Evolutionary conservation across 1,140 invertebrate species (phyloP), one percentile per base, ranked within the genome.

Genomic region (Riptortus pedestris): DNA sequence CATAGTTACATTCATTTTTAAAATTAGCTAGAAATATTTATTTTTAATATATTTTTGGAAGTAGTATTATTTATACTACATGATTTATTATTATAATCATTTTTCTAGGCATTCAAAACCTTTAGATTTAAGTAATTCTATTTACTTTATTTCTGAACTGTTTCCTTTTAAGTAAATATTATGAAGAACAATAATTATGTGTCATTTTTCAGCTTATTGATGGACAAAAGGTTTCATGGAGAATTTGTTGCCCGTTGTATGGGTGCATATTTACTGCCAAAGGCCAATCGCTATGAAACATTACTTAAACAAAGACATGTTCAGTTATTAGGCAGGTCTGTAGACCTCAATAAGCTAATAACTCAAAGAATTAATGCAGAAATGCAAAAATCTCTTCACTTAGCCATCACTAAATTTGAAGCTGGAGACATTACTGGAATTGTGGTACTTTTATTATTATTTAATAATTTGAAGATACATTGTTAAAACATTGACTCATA

Each of bases 61-160:
- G n/a, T n/a, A n/a, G 87, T 98, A 94, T 75, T 91, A 98, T 18
- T 79, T 99, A 20, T 99, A 98, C 79, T 95, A 96, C 1, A 74
- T 99, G 66, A 96, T 99, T 77, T 78, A 99, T 64, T 99, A 99
- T 79, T 99, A 99, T 76, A 96, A 99, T 76, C 93, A 90, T 68
- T 96, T 95, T 0, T 84, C 95, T 67, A n/a, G n/a, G n/a, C n/a
- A n/a, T n/a, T n/a, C n/a, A n/a, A n/a, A n/a, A n/a, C n/a, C n/a
- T n/a, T n/a, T n/a, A n/a, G n/a, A n/a, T n/a, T n/a, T n/a, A n/a
- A n/a, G n/a, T n/a, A n/a, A n/a, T n/a, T n/a, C n/a, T n/a, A n/a
- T 18, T 29, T 18, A 45, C 12, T 29, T 48, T 48, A 48, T 48
- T 28, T 11, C 18, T 20, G 12, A 65, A 20, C 26, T 18, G 62